phyloP scores from a whole-genome alignment of 2,888 invertebrate species.

The Hipparchia semele region DNA sequence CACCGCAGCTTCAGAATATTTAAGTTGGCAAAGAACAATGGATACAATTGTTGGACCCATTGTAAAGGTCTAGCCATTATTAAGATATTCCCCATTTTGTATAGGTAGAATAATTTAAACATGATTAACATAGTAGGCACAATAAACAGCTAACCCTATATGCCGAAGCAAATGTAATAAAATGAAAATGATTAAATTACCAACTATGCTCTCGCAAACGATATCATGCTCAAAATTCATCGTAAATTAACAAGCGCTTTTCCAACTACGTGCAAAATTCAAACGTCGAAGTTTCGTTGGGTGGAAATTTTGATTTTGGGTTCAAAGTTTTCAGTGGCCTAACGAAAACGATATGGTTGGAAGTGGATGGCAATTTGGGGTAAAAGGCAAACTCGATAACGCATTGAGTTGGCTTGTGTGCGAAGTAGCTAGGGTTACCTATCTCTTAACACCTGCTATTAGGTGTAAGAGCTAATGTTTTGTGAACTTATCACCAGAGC shows the following conservation, averaged over 20 bases:
- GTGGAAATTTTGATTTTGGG: conserved; percentile 4
- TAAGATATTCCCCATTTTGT: too few species aligned
- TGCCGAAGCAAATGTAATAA: background rate
- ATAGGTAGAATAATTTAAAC: too few species aligned
- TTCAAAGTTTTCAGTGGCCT: background rate
- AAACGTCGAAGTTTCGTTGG: background rate
- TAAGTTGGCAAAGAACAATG: too few species aligned
- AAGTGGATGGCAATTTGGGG: conserved; percentile 2
- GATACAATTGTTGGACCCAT: too few species aligned
- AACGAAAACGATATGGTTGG: background rate
- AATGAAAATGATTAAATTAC: conserved; percentile 7
- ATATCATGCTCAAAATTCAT: background rate
- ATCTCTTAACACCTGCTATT: background rate
- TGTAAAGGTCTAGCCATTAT: too few species aligned
- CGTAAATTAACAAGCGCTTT: conserved; percentile 6
- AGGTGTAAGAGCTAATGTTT: too few species aligned
- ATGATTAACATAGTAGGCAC: too few species aligned
- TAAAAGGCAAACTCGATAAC: background rate
- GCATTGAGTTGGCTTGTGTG: background rate
- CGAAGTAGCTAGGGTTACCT: too few species aligned
- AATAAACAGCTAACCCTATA: background rate
- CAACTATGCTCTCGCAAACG: conserved; percentile 5
- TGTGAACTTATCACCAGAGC: too few species aligned
- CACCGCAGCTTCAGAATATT: too few species aligned
- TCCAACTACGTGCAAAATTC: background rate